Percentiles rank a stretch among this genome's conserved stretches.
phyloP scores from a whole-genome alignment of 37 sponge, comb jelly and placozoan species.

The Halisarca cf. caerulea region DNA sequence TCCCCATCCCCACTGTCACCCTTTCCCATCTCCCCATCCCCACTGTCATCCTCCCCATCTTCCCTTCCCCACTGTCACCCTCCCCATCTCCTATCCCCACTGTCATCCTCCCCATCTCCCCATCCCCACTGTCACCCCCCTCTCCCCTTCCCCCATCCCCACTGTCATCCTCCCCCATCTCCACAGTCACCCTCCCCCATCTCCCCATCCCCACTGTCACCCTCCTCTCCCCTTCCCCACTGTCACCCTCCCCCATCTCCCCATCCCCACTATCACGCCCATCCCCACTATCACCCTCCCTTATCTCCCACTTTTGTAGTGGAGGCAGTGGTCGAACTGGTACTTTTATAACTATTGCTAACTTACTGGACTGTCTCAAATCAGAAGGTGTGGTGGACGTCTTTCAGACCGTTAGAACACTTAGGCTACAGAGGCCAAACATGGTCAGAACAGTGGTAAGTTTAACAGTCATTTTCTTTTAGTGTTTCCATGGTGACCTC shows the following conservation, averaged over 20 bases:
- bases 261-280: not conserved
- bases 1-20: not conserved
- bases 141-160: not conserved
- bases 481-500: too few relatives aligned
- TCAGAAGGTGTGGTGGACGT: conserved; percentile 91
- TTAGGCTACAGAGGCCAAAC: conserved; percentile 73
- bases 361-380: conserved; percentile 83
- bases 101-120: not conserved
- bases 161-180: too few relatives aligned
- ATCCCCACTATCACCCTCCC: not conserved
- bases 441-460: conserved; percentile 90
- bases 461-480: too few relatives aligned
- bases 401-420: conserved; percentile 81
- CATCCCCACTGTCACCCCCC: not conserved
- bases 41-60: not conserved
- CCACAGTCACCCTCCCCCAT: not conserved
- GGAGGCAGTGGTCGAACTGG: conserved; percentile 92
- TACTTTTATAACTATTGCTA: conserved; percentile 75
- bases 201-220: not conserved
- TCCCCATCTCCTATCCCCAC: too few relatives aligned
- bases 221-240: not conserved
- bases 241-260: too few relatives aligned
- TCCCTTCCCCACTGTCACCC: not conserved
- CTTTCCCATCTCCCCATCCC: not conserved
- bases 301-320: too few relatives aligned